Evolutionary conservation across 2,113 vertebrate genomes (phyloP), one percentile per base, ranked within the genome.

Genomic region (Copsychus sechellarum): DNA sequence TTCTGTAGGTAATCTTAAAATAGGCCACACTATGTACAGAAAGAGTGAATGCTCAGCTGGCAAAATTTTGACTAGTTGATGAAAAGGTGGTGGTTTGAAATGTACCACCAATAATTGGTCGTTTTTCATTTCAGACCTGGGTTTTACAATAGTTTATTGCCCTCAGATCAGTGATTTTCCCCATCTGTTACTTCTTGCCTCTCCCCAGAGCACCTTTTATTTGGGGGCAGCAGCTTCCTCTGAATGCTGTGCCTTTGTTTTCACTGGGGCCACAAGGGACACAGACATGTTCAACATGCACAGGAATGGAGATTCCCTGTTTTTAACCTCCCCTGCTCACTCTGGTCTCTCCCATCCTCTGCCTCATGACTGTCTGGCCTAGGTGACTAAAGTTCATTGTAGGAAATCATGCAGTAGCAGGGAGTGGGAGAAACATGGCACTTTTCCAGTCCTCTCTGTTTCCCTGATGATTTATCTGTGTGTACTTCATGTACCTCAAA

Each of bases 211-310:
- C 31, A 53, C 26, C 26, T 82, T 45, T 48, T 64, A 34, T 4
- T 72, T 6, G 11, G 60, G 47, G 84, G 60, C 56, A 81, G 48
- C 38, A 82, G 34, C 61, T 60, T 67, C 12, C 28, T 64, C 48
- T 65, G 62, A 17, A 28, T 20, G 26, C 31, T 26, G 10, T 40
- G 26, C 9, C 28, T 24, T 53, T 70, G 72, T 28, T 78, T 80
- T 81, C 1, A 0, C 31, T 70, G 25, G 45, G 42, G 15, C 23
- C 2, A 1, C 2, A 5, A 20, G 36, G 12, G 16, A 60, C 21
- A 20, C 9, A 21, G 51, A 56, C 74, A 29, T 43, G 14, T 45
- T 86, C n/a, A 20, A 9, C 33, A 17, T 36, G 22, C n/a, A 7
- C 11, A 69, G 78, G 31, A 80, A 57, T 18, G 61, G 60, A 74